Conservation (phyloP, 2,797 vertebrate genomes). For the Siniperca obscura region DNA sequence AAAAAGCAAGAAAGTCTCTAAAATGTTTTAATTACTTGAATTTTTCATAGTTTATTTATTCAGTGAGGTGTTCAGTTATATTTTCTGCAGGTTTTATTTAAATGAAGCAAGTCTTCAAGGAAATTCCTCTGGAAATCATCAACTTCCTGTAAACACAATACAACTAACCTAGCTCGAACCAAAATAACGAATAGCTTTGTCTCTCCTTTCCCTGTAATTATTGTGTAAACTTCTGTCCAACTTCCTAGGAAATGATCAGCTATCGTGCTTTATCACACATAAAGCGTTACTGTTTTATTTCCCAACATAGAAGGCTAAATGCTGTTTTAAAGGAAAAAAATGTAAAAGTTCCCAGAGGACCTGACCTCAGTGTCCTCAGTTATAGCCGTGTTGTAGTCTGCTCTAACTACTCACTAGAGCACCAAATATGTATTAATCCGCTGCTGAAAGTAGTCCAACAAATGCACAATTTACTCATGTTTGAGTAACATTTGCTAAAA, state of each 20-base stretch:
- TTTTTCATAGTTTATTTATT: not conserved
- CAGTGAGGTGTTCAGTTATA: not conserved
- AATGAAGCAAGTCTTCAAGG: not conserved
- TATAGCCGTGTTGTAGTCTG: too few relatives aligned
- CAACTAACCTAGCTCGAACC: not conserved
- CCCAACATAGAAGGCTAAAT: not conserved
- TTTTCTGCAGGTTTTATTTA: conserved; percentile 2
- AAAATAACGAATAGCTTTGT: not conserved
- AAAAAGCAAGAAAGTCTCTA: not conserved
- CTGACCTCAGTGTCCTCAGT: not conserved
- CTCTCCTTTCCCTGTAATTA: not conserved
- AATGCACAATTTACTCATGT: too few relatives aligned
- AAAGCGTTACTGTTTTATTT: not conserved
- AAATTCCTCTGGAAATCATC: not conserved
- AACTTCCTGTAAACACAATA: not conserved
- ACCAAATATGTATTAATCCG: not conserved
- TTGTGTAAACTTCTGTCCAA: not conserved
- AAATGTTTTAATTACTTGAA: conserved; percentile 8
- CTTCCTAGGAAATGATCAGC: not conserved
- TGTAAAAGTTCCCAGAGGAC: not conserved
- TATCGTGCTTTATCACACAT: not conserved
- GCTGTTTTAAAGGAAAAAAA: not conserved
- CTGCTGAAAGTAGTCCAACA: not conserved
- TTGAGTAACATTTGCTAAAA: not conserved
- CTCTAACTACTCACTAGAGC: too few relatives aligned